Conservation (phyloP, 2,113 vertebrate genomes). For the Anseranas semipalmata region DNA sequence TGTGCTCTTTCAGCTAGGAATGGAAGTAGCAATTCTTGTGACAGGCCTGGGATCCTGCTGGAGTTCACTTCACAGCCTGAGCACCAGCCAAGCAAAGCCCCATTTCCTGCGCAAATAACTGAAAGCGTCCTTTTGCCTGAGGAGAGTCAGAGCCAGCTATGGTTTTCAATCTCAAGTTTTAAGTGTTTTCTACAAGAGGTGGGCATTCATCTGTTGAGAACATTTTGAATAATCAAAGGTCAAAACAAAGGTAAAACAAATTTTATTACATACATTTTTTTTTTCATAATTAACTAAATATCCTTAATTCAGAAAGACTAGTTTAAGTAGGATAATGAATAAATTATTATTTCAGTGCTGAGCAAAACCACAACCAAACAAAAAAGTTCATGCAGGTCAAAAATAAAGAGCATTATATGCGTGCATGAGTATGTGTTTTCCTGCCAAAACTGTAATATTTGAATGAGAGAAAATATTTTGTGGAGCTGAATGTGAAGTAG, state of each 20-base stretch:
- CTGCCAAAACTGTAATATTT: not conserved
- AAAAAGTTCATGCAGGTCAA: not conserved
- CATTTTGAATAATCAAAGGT: not conserved
- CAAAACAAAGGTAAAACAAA: not conserved
- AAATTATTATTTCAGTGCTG: not conserved
- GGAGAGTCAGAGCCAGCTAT: not conserved
- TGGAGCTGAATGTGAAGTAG: not conserved
- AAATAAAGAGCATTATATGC: not conserved
- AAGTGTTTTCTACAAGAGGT: not conserved
- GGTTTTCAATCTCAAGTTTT: not conserved
- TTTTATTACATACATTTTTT: too few relatives aligned
- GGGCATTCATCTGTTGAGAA: not conserved
- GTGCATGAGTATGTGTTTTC: not conserved
- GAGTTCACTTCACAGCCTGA: not conserved
- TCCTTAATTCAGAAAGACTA: not conserved
- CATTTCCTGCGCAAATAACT: not conserved
- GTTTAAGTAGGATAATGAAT: not conserved
- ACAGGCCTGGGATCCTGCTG: not conserved
- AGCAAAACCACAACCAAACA: not conserved
- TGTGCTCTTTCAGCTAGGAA: not conserved
- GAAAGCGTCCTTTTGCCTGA: not conserved
- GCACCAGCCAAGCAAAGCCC: not conserved
- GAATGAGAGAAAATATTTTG: not conserved
- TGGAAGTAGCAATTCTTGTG: not conserved
- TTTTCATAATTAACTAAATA: not conserved